A percentile compares a stretch with the other conserved stretches of the same genome.
Evolutionary conservation across 1,140 invertebrate genomes (phyloP).

Genomic region (Eueides isabella): DNA sequence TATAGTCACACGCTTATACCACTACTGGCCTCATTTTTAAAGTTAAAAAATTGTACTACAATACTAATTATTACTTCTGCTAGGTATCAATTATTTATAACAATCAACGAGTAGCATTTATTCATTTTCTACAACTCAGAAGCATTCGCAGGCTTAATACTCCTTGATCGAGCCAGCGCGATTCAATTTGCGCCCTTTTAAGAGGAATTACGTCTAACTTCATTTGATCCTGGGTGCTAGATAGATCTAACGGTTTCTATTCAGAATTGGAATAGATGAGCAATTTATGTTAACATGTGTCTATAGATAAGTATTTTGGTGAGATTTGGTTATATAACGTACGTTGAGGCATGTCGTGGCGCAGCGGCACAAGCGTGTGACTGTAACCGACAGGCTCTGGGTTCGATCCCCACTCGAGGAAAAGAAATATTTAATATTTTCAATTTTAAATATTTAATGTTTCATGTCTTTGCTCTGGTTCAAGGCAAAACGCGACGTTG

Average conservation of each 20-base stretch:
- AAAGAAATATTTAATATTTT: too few species aligned
- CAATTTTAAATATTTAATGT: too few species aligned
- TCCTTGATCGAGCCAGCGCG: slow-evolving; percentile 16
- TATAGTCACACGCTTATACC: too few species aligned
- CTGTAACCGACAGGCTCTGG: too few species aligned
- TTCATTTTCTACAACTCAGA: slow-evolving; percentile 2
- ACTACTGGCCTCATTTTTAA: too few species aligned
- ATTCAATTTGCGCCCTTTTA: slow-evolving; percentile 28
- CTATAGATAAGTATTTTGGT: neutral
- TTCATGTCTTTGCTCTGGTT: too few species aligned
- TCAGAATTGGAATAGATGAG: neutral
- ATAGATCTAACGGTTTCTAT: slow-evolving; percentile 15
- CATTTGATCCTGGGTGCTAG: slow-evolving; percentile 8
- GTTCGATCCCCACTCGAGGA: too few species aligned
- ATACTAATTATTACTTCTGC: neutral
- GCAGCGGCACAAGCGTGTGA: too few species aligned
- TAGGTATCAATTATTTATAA: neutral
- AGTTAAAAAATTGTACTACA: neutral
- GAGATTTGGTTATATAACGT: too few species aligned
- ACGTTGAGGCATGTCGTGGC: too few species aligned
- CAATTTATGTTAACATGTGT: neutral
- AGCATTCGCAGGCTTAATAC: slow-evolving; percentile 15
- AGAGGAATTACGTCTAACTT: slow-evolving; percentile 25
- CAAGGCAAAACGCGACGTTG: too few species aligned
- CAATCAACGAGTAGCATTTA: neutral